Base-by-base conservation (phyloP, 2,797 vertebrate species). In the Carduelis carduelis region DNA sequence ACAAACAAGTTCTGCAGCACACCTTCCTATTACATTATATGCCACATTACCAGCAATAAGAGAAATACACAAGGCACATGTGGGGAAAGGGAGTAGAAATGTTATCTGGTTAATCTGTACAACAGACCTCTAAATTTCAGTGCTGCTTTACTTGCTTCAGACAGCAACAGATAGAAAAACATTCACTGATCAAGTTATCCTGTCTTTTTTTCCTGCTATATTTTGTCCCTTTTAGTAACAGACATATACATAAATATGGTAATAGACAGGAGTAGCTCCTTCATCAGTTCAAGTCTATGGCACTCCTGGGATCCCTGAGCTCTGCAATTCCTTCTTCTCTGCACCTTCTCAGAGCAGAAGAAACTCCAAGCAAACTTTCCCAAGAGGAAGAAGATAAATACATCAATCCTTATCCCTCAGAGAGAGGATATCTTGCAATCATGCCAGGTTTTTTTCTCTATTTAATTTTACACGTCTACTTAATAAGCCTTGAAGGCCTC, bases 21-120 rank as follows among this genome's bases (percentile, higher is more conserved):
- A 95, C 89, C 86, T 93, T 78, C 46, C 74, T 93, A 64, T 92
- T 93, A 95, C 80, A 56, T 86, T 93, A 95, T 88, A 90, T 95
- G 75, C 75, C 64, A 63, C 79, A 47, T 50, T 87, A 46, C 28
- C 68, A 87, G 72, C 56, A 77, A 78, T 35, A 89, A 65, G 59
- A 87, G 66, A 91, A 91, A 90, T 86, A 44, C 39, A 77, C 8
- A 34, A 93, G 53, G 53, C 83, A 35, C 87, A 49, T 43, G 46
- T 81, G 88, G 77, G 52, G 46, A 91, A 92, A 68, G 37, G 27
- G 59, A 66, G 43, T 78, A 86, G 85, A 89, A 89, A 91, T 50
- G 37, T 70, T 94, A 85, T 69, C 80, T 61, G 34, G 49, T 17
- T 92, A 93, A 93, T 56, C 52, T 92, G 20, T 95, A 23, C 27